Conservation (phyloP, 2,113 vertebrate genomes). For the Perca flavescens region DNA sequence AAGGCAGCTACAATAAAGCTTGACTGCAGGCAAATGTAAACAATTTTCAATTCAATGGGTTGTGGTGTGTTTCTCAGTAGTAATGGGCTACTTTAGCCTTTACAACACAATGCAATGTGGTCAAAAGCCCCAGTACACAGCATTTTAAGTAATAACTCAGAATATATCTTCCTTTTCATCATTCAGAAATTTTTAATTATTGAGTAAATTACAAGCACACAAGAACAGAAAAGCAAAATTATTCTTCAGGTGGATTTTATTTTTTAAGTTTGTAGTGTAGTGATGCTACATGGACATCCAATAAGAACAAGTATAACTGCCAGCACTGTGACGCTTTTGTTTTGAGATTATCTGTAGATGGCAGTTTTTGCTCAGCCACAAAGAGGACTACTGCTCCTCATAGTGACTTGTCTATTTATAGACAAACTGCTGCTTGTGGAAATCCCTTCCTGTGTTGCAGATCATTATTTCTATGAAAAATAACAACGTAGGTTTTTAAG, state of each 20-base stretch:
- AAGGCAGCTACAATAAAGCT: neutral
- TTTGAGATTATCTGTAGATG: slow-evolving; percentile 28
- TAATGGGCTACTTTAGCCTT: neutral
- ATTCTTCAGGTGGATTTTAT: neutral
- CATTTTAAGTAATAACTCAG: neutral
- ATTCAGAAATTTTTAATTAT: neutral
- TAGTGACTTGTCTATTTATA: neutral
- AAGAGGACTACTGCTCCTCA: neutral
- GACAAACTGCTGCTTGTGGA: neutral
- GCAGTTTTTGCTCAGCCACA: slow-evolving; percentile 35
- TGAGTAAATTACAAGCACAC: too few relatives aligned
- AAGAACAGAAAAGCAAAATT: neutral
- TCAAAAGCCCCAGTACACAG: neutral
- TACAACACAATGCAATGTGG: neutral
- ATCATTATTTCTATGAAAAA: neutral
- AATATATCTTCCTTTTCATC: neutral
- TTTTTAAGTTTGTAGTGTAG: neutral
- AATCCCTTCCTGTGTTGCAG: neutral
- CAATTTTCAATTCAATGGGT: neutral
- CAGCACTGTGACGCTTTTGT: neutral
- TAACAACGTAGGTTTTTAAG: neutral
- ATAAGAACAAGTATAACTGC: neutral
- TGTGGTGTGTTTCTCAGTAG: neutral
- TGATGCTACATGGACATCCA: neutral
- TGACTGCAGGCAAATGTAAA: neutral